These are phyloP conservation scores for Ormyrus rosae DNA, from an alignment of 2,888 invertebrate genomes.

Conservation along the genomic window DNA sequence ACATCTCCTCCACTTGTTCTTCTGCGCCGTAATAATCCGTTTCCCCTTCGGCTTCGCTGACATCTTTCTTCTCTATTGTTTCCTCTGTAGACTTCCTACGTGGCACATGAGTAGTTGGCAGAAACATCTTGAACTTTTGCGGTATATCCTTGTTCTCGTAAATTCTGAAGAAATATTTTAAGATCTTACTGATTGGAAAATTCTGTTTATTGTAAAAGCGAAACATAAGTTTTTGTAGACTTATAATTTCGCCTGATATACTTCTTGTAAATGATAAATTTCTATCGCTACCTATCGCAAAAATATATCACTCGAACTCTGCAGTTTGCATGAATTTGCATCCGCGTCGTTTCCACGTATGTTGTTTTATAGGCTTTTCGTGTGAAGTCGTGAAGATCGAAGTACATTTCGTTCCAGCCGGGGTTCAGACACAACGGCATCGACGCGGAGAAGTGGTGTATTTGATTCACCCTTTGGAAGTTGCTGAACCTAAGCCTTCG, in stretches of 20 bases:
- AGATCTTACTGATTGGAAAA: too few relatives aligned
- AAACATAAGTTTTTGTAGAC: too few relatives aligned
- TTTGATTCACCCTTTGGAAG: slow-evolving; percentile 94
- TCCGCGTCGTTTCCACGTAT: slow-evolving; percentile 92
- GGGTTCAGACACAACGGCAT: slow-evolving; percentile 95
- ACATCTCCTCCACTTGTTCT: slow-evolving; percentile 51
- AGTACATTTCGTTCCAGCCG: slow-evolving; percentile 97
- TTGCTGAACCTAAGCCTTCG: slow-evolving; percentile 93
- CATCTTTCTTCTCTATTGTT: slow-evolving; percentile 1
- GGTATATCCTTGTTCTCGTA: slow-evolving; percentile 52
- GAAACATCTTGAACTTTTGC: slow-evolving; percentile 51
- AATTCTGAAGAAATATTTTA: slow-evolving; percentile 24
- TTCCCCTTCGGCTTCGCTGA: background rate
- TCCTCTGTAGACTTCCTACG: slow-evolving; percentile 11
- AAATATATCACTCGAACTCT: slow-evolving; percentile 92
- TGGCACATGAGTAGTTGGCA: slow-evolving; percentile 32
- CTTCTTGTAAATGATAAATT: too few relatives aligned
- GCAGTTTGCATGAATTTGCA: slow-evolving; percentile 97
- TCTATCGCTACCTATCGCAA: slow-evolving; percentile 78
- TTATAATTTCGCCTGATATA: too few relatives aligned
- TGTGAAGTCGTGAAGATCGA: slow-evolving; percentile 96
- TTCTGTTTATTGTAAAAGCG: too few relatives aligned
- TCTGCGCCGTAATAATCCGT: slow-evolving; percentile 16
- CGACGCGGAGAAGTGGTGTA: slow-evolving; percentile 97
- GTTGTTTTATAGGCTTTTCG: slow-evolving; percentile 96